phyloP scores from a whole-genome alignment of 2,797 vertebrate species.

The Phataginus tricuspis region DNA sequence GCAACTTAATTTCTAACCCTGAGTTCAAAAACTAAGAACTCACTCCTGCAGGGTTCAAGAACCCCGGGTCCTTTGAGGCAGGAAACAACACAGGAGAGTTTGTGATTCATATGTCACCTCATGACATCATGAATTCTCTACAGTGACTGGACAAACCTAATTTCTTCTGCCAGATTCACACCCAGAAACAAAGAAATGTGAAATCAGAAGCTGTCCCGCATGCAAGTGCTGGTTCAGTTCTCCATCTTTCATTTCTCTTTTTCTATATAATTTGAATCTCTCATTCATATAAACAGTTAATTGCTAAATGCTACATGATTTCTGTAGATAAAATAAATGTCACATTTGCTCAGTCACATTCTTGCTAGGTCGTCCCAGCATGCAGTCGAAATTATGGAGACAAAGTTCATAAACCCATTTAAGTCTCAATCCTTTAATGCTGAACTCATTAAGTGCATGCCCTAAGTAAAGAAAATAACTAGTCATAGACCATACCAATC shows the following conservation, averaged over 20 bases:
- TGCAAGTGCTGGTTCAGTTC: background rate
- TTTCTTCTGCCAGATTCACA: slow-evolving; percentile 9
- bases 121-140: background rate
- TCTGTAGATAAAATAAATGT: background rate
- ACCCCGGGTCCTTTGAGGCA: background rate
- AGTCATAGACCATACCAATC: slow-evolving; percentile 38
- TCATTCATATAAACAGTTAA: background rate
- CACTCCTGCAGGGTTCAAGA: slow-evolving; percentile 18
- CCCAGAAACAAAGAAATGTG: background rate
- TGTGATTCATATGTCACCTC: background rate
- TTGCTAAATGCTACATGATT: background rate
- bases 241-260: background rate
- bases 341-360: background rate
- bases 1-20: slow-evolving; percentile 61
- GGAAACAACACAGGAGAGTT: background rate
- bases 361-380: slow-evolving; percentile 16
- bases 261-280: background rate
- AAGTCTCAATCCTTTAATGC: background rate
- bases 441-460: background rate
- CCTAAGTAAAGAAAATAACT: slow-evolving; percentile 28
- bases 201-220: background rate
- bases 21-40: slow-evolving; percentile 53
- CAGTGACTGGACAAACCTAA: background rate
- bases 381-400: slow-evolving; percentile 24
- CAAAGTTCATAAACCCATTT: slow-evolving; percentile 24